phyloP scores from a whole-genome alignment of 2,113 vertebrate species.

The Parus major region DNA sequence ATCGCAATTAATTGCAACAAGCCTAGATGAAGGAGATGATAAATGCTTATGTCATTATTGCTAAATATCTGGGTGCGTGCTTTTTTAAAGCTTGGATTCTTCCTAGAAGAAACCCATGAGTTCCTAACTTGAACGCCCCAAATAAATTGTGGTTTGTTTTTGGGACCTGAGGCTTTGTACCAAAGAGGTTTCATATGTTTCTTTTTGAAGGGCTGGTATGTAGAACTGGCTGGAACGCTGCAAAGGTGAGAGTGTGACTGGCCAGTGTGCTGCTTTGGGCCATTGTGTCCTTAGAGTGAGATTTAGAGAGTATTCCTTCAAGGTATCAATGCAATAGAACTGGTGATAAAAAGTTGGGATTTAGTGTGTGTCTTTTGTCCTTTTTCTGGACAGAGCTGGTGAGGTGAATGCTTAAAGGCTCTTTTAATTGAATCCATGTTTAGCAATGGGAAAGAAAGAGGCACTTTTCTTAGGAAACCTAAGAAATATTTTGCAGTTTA shows the following conservation, averaged over 20 bases:
- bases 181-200: neutral
- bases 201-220: neutral
- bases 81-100: neutral
- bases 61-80: neutral
- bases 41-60: neutral
- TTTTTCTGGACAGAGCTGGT: neutral
- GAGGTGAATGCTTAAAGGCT: neutral
- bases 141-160: neutral
- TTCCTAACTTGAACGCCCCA: neutral
- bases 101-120: neutral
- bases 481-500: neutral
- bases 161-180: neutral
- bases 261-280: neutral
- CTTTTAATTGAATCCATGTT: neutral
- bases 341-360: neutral
- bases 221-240: neutral
- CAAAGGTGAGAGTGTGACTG: neutral
- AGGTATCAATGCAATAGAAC: neutral
- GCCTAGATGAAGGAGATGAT: neutral
- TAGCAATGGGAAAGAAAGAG: neutral
- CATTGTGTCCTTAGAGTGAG: neutral
- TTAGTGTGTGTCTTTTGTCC: neutral
- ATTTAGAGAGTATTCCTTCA: neutral
- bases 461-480: neutral
- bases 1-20: neutral